Evolutionary conservation across 2,888 invertebrate genomes (phyloP).

Genomic region (Chrysolina oricalcia): DNA sequence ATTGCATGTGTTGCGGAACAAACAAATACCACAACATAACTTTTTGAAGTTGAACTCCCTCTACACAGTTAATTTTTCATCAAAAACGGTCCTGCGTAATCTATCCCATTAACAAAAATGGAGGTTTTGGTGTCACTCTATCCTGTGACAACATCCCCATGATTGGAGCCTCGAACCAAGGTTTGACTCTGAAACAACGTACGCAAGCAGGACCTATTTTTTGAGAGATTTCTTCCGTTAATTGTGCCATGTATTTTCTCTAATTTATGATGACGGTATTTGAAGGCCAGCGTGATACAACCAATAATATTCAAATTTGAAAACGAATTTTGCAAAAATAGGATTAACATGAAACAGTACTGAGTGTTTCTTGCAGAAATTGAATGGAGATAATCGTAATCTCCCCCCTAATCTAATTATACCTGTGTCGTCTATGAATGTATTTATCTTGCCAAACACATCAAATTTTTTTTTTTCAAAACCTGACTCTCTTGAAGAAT

Average conservation of each 20-base stretch:
- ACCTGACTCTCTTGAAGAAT: not conserved
- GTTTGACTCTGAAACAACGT: slow-evolving; percentile 5
- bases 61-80: slow-evolving; percentile 34
- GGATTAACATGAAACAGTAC: not conserved
- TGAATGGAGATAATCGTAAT: not conserved
- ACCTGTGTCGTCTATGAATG: not conserved
- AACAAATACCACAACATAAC: too few relatives aligned
- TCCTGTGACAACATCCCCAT: slow-evolving; percentile 8
- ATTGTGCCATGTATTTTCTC: slow-evolving; percentile 24
- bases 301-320: slow-evolving; percentile 11
- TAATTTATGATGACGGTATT: not conserved
- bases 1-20: slow-evolving; percentile 19
- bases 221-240: slow-evolving; percentile 26
- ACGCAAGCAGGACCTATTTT: slow-evolving; percentile 19
- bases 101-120: slow-evolving; percentile 31
- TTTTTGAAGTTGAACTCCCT: too few relatives aligned
- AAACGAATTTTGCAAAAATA: not conserved
- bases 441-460: slow-evolving; percentile 5
- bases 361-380: not conserved
- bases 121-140: not conserved
- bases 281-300: slow-evolving; percentile 20
- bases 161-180: slow-evolving; percentile 11
- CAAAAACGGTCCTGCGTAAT: slow-evolving; percentile 45
- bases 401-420: not conserved
- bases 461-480: not conserved